Evolutionary conservation across 2,888 invertebrate species (phyloP), one percentile per base, ranked within the genome.

Genomic region (Smittia sp.): DNA sequence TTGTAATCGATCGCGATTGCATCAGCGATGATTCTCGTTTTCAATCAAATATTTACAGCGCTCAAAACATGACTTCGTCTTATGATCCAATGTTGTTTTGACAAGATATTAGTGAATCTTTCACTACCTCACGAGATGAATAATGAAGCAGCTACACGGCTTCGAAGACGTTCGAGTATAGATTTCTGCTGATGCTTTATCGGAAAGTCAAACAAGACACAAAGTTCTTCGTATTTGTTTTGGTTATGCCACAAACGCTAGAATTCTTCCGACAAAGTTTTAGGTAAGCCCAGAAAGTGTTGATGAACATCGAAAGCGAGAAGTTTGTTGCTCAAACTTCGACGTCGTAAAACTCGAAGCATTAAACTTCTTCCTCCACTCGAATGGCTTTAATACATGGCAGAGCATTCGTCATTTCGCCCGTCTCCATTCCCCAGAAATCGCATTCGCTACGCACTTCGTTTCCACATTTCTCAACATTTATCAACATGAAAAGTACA

Each of bases 71-170:
- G 46, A 46, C 46, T 46, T 46, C n/a, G n/a, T 46, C 11, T n/a
- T 46, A 11, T n/a, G 46, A n/a, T 46, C 15, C 46, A 32, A 46
- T 46, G 46, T 46, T 46, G 46, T 46, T 46, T 46, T 46, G 46
- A 46, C 46, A 46, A 46, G 46, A 46, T 46, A 46, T 46, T 46
- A 46, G 46, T 46, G 46, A 46, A 46, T 46, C 46, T n/a, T 46
- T 46, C 2, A 46, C 46, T 46, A 46, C 46, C 46, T n/a, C 15
- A 32, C 15, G 46, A 46, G 15, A 46, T 46, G 46, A 46, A 46
- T 46, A 46, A n/a, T 46, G 32, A 9, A 32, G 9, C 4, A 32
- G 32, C 4, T 32, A 32, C 32, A 32, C 3, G 32, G 32, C 32
- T 32, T n/a, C n/a, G 46, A 46, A 46, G 4, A 11, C n/a, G 11